Evolutionary conservation across 2,888 invertebrate species (phyloP), one percentile per base, ranked within the genome.

Genomic region (Nymphalis urticae): DNA sequence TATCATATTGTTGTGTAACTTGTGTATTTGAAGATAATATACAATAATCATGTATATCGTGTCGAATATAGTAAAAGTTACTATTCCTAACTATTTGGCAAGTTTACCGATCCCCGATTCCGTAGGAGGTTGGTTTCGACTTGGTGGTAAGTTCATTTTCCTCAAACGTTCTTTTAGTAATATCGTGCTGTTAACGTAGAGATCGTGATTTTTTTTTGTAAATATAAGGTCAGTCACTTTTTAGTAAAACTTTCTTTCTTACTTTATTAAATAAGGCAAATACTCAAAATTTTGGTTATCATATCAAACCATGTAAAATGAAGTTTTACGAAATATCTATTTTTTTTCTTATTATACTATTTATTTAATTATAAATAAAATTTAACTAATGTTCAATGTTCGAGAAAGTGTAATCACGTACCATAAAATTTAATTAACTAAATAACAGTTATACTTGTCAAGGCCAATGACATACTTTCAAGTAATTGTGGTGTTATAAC

Each of bases 81-180:
- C 95, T 56, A 87, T 98, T 76, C 97, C 98, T 7, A 96, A 97
- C 88, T 98, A 98, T 92, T 93, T 98, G 79, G 93, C 96, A 66
- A 94, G 94, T 83, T 92, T 98, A 74, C 98, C 98, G 24, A 95
- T 98, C 85, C 98, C 98, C 10, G 95, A 97, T 82, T 94, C 95
- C 17, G 87, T 97, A 76, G 95, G 96, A 73, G 98, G 98, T 83
- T 97, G 97, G 96, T 97, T 97, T 87, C 95, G 94, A 80, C 93
- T 98, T 75, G 96, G 97, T 89, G 94, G 98, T 97, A 80, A 85
- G 83, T 69, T 59, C 63, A 61, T 62, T 70, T 70, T 70, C 53
- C 60, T 60, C 8, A 16, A 56, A 32, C 13, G n/a, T n/a, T n/a
- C n/a, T n/a, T n/a, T n/a, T n/a, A n/a, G n/a, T n/a, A n/a, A n/a